phyloP scores from a whole-genome alignment of 2,888 invertebrate species.

The Carpatolechia fugitivella region DNA sequence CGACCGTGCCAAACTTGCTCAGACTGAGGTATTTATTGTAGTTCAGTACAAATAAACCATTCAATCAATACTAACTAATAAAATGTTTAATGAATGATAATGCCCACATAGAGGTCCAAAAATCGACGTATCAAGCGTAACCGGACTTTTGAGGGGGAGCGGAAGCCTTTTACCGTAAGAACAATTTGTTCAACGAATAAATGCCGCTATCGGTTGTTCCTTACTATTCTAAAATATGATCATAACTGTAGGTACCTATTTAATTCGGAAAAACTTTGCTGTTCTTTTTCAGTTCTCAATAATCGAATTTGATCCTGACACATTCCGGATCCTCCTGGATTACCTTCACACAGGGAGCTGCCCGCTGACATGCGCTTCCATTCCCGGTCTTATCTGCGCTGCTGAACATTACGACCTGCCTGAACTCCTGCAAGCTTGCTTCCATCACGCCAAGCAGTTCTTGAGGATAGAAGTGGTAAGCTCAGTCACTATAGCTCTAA shows the following conservation, averaged over 20 bases:
- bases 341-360: conserved; percentile 96
- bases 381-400: conserved; percentile 95
- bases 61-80: no score
- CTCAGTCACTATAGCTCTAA: neutral
- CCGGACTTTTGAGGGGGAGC: no score
- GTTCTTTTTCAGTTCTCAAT: conserved; percentile 86
- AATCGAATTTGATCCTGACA: conserved; percentile 96
- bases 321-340: conserved; percentile 93
- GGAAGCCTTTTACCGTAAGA: no score
- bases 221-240: no score
- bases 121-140: no score
- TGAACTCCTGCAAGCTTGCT: conserved; percentile 94
- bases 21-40: conserved; percentile 85
- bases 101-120: no score
- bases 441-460: conserved; percentile 97
- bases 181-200: no score
- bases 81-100: no score
- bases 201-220: no score
- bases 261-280: no score
- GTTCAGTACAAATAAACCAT: no score
- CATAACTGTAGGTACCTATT: no score
- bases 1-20: conserved; percentile 93
- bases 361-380: conserved; percentile 93
- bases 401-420: conserved; percentile 97
- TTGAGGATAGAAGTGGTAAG: conserved; percentile 92